Conservation (phyloP, 2,888 invertebrate genomes). For the Watsonalla binaria region DNA sequence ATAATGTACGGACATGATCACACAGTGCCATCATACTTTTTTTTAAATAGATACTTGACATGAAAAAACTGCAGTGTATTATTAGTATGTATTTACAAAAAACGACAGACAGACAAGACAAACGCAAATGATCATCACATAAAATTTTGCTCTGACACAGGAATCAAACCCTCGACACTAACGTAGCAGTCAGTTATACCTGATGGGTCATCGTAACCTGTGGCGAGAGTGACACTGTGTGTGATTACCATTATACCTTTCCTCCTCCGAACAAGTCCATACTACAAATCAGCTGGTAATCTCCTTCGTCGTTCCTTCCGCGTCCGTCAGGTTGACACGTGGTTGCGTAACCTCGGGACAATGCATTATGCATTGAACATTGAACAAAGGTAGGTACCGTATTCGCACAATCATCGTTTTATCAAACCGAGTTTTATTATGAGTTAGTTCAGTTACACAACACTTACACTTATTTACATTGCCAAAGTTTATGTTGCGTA, state of each 20-base stretch:
- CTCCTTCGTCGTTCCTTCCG: neutral
- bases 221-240: no score
- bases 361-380: constrained; percentile 4
- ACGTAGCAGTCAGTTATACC: no score
- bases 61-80: no score
- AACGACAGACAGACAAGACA: no score
- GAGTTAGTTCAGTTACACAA: neutral
- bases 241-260: neutral
- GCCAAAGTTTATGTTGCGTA: neutral
- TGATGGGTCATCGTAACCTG: no score
- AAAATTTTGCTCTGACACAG: no score
- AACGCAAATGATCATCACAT: no score
- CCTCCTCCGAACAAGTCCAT: neutral
- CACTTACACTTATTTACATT: neutral
- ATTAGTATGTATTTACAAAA: no score
- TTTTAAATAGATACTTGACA: no score
- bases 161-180: no score
- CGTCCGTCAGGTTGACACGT: neutral
- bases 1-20: no score
- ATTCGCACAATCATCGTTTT: constrained; percentile 11
- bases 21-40: no score
- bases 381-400: constrained; percentile 3
- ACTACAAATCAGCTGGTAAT: neutral
- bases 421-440: constrained; percentile 7
- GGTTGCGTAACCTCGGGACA: constrained; percentile 9